phyloP scores from a whole-genome alignment of 2,888 invertebrate genomes.

The Hololepta plana region DNA sequence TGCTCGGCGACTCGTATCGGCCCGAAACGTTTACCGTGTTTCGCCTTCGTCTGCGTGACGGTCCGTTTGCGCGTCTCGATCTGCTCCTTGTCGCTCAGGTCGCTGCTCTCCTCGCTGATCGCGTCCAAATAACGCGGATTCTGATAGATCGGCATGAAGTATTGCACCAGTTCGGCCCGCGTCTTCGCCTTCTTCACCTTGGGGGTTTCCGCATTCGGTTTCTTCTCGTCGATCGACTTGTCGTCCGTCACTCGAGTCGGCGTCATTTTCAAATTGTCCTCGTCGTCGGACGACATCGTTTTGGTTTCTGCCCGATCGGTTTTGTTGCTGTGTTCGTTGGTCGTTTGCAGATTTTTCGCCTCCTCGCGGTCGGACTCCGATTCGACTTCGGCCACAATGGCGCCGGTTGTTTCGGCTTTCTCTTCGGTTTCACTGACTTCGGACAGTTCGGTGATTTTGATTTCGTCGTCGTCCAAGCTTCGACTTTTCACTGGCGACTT shows the following conservation, averaged over 20 bases:
- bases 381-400: constrained; percentile 44
- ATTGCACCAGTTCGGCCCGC: constrained; percentile 34
- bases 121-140: constrained; percentile 54
- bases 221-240: neutral
- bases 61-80: too few species aligned
- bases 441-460: constrained; percentile 24
- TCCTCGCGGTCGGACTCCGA: constrained; percentile 43
- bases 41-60: neutral
- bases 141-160: constrained; percentile 36
- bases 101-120: constrained; percentile 61
- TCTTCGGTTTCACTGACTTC: constrained; percentile 19
- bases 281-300: constrained; percentile 2
- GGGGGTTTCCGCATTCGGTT: constrained; percentile 12
- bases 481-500: constrained; percentile 17
- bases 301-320: constrained; percentile 1
- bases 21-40: neutral
- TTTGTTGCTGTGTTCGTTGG: constrained; percentile 11
- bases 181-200: constrained; percentile 32
- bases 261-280: constrained; percentile 1
- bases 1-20: constrained; percentile 10
- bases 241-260: neutral
- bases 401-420: constrained; percentile 27
- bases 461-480: constrained; percentile 24
- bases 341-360: constrained; percentile 25
- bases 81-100: constrained; percentile 34